Base-by-base conservation (phyloP, 2,888 invertebrate species). In the Xanthia togata region DNA sequence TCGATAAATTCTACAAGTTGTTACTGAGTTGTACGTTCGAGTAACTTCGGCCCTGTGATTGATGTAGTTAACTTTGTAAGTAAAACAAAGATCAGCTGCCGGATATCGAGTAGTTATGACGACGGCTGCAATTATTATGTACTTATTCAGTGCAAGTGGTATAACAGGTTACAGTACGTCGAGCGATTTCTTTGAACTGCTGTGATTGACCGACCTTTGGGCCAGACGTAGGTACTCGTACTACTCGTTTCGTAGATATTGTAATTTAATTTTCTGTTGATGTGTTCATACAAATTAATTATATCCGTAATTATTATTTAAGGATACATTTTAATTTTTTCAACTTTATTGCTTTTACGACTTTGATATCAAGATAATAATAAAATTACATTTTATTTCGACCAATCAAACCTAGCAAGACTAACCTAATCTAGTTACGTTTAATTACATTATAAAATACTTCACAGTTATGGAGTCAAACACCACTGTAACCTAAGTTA, bases 201-300 rank as follows among this genome's bases (percentile, higher is more conserved):
- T 72, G 83, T 76, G 80, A 73, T 55, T 82, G 76, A 80, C 83
- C 76, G 80, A 76, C 80, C 72, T 80, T 55, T 65, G 57, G 1
- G 41, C 17, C 50, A 47, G 26, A 41, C 55, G 26, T 59, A 41
- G 35, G n/a, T n/a, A n/a, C n/a, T n/a, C n/a, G n/a, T n/a, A n/a
- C n/a, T n/a, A n/a, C n/a, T n/a, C n/a, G n/a, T 65, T 9, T 14
- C 41, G 4, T 17, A 68, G 11, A 55, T 38, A 47, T 62, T 26
- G 14, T 53, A 0, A 9, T 55, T 44, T n/a, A 47, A 26, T 26
- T 57, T 35, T n/a, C 8, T 44, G 4, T 44, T 62, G 6, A 41
- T 64, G 2, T 44, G 3, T 65, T 44, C 35, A 53, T 70, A 47
- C 8, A 55, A 55, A 44, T 6, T 2, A 44, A 62, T 20, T 1